A percentile compares a stretch with the other conserved stretches of the same genome.
phyloP scores from a whole-genome alignment of 2,113 vertebrate genomes.

The Orthonyx spaldingii region DNA sequence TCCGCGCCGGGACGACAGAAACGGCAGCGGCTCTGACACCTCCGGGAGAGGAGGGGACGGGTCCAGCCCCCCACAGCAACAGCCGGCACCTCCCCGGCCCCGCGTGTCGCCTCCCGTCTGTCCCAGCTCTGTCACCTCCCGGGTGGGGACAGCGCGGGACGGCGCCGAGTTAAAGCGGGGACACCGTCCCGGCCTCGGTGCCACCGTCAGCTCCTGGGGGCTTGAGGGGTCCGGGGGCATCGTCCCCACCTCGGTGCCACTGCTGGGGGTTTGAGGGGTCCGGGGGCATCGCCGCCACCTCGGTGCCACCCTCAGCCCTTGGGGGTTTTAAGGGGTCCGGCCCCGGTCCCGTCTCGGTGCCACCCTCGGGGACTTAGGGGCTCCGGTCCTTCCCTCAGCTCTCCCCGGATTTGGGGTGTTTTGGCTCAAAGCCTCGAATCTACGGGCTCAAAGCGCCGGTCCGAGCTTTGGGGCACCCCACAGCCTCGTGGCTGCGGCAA shows the following conservation, averaged over 20 bases:
- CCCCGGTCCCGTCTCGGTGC: neutral
- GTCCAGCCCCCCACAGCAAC: fast-evolving
- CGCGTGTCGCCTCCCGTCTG: neutral
- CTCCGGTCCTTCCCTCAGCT: neutral
- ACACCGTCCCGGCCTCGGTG: fast-evolving
- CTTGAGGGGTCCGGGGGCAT: neutral
- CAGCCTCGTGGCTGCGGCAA: neutral
- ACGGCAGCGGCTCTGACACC: neutral
- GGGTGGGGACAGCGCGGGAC: too few relatives aligned
- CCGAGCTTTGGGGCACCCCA: neutral
- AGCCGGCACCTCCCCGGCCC: neutral
- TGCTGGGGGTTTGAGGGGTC: neutral
- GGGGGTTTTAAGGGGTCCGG: neutral
- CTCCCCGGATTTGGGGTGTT: neutral
- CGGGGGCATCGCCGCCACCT: neutral
- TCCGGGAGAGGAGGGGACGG: neutral
- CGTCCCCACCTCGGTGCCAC: neutral
- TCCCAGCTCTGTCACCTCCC: neutral
- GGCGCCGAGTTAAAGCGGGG: fast-evolving
- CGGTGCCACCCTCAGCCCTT: neutral
- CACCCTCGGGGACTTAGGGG: neutral
- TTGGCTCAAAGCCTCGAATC: neutral
- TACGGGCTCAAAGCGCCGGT: fast-evolving
- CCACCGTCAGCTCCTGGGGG: neutral
- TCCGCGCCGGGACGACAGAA: fast-evolving